Base-by-base conservation (phyloP, 2,113 vertebrate species). In the Eulemur macaco region DNA sequence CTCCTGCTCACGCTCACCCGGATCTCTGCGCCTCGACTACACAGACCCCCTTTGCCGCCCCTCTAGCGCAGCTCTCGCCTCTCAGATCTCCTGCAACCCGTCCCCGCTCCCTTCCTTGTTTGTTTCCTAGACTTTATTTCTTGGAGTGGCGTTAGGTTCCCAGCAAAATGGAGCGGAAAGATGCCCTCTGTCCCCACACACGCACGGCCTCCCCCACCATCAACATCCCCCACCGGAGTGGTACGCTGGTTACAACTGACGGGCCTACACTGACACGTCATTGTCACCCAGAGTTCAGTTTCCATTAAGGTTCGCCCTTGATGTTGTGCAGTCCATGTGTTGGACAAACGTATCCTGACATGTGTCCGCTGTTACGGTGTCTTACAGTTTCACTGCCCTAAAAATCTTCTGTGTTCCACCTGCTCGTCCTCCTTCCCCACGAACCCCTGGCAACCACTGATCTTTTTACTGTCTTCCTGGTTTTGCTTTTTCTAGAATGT, bases 21-120 rank as follows among this genome's bases (percentile, higher is more conserved):
- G 3, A 4, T 13, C 42, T 54, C 21, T 34, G 5, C 1, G 27
- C 29, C 71, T 25, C 20, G 9, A 6, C 15, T 2, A 7, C 6
- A 2, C 1, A 0, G 10, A 78, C 10, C 50, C 45, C 45, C 1
- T 6, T 63, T n/a, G n/a, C 23, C 2, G 50, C 31, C 5, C 17
- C 45, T 42, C 20, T 12, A 27, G 20, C 2, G 7, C 31, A 73
- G 29, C 47, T 56, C 45, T 17, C 13, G 15, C 42, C 21, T 39
- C 29, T 42, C 47, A 73, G 73, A 54, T 52, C 64, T 73, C 50
- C 82, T 73, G 37, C 52, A 74, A 42, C 29, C 21, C 31, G 42
- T 60, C 39, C 29, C 6, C 9, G 2, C 1, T 39, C 20, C 5
- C 31, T 80, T 66, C 64, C 64, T 54, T 39, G 50, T 81, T 54